Base-by-base conservation (phyloP, 2,888 invertebrate genomes). In the Caenorhabditis japonica region DNA sequence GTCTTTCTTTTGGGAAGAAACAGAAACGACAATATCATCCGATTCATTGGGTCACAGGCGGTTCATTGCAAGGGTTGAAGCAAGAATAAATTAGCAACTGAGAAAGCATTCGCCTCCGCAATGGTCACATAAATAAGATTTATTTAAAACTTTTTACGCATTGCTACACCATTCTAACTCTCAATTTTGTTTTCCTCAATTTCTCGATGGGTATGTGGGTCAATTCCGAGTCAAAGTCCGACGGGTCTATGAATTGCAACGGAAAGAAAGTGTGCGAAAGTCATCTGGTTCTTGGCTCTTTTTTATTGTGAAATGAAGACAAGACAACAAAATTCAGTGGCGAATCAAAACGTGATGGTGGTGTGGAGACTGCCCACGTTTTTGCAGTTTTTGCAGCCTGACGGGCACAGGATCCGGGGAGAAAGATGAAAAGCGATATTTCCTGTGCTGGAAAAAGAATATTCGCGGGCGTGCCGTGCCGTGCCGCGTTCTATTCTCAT, bases 191-290 rank as follows among this genome's bases (percentile, higher is more conserved):
- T 27, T 38, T 39, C 36, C 43, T n/a, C n/a, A n/a, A n/a, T n/a
- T n/a, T n/a, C n/a, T n/a, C n/a, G n/a, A n/a, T n/a, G n/a, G n/a
- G n/a, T n/a, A n/a, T n/a, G n/a, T n/a, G n/a, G n/a, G n/a, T n/a
- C n/a, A n/a, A n/a, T 19, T 34, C 46, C 58, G 27, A 34, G 7
- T 10, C n/a, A 27, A 30, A 36, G 43, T 46, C 46, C 55, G 46
- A n/a, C n/a, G n/a, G n/a, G n/a, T n/a, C n/a, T n/a, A n/a, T n/a
- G n/a, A n/a, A n/a, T 64, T 38, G 55, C 55, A 19, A 47, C n/a
- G 27, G 27, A 64, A n/a, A n/a, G n/a, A n/a, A 66, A 66, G 43
- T 66, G 66, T 66, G 66, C 66, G 51, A 66, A 66, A 56, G 66
- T 66, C 66, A 66, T 66, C 49, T 66, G 66, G 66, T 66, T 56